phyloP scores from a whole-genome alignment of 1,140 invertebrate species.

The Zeugodacus cucurbitae region DNA sequence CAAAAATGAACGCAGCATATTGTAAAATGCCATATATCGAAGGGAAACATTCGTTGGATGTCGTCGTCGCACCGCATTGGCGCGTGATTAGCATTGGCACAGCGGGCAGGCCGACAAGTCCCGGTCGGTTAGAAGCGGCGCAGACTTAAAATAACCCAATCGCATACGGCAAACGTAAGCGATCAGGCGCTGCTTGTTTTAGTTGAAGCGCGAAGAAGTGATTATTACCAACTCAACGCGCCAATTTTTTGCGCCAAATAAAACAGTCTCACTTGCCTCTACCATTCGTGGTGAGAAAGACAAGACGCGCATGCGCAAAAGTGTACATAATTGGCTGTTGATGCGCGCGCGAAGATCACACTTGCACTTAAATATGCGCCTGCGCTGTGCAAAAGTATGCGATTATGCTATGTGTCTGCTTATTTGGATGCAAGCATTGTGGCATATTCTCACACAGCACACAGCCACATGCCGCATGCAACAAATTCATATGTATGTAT shows the following conservation, averaged over 20 bases:
- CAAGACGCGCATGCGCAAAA: not conserved
- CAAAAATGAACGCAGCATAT: not conserved
- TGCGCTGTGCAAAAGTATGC: not conserved
- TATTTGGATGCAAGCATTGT: not conserved
- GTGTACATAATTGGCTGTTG: slow-evolving; percentile 31
- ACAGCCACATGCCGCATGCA: slow-evolving; percentile 5
- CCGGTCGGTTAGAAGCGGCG: not conserved
- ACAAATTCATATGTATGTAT: not conserved
- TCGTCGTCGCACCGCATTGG: not conserved
- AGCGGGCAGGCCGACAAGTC: slow-evolving; percentile 22
- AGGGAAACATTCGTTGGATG: not conserved
- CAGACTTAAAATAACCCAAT: not conserved
- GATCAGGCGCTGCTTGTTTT: not conserved
- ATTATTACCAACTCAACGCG: slow-evolving; percentile 35
- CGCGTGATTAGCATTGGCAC: slow-evolving; percentile 25
- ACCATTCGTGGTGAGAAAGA: not conserved
- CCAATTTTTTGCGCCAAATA: slow-evolving; percentile 1
- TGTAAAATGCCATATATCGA: not conserved
- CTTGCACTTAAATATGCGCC: not conserved
- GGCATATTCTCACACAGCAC: not conserved
- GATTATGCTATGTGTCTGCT: not conserved
- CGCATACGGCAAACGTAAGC: not conserved
- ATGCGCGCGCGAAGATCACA: slow-evolving; percentile 26
- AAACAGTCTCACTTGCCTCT: not conserved
- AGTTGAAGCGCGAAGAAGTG: slow-evolving; percentile 3